Conservation (phyloP, 2,888 invertebrate species). For the Physocephala rufipes region DNA sequence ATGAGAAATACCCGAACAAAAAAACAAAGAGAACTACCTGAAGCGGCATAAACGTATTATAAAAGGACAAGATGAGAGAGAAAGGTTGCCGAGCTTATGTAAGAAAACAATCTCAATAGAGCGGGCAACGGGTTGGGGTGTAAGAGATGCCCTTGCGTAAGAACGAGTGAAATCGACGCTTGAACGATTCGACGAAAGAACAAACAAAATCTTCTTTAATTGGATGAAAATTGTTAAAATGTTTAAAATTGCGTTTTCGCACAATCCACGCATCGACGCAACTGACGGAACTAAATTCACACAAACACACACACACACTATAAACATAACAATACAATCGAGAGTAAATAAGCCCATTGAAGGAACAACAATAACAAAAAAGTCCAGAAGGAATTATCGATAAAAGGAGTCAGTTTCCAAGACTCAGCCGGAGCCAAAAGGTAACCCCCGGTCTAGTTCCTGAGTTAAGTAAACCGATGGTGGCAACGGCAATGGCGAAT, state of each 20-base stretch:
- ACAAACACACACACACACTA: constrained; percentile 9
- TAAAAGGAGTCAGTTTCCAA: constrained; percentile 19
- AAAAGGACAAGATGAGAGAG: neutral
- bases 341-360: neutral
- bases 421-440: neutral
- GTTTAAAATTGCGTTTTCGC: constrained; percentile 54
- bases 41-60: neutral
- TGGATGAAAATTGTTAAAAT: constrained; percentile 66
- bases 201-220: constrained; percentile 58
- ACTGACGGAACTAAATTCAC: constrained; percentile 5
- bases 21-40: neutral
- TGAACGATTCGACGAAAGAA: constrained; percentile 41
- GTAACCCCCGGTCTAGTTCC: neutral
- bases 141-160: too few relatives aligned
- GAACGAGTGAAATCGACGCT: too few relatives aligned
- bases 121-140: too few relatives aligned
- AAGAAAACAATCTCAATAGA: neutral
- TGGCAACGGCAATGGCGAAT: neutral
- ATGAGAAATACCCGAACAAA: too few relatives aligned
- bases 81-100: neutral
- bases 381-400: constrained; percentile 18
- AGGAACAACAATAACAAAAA: constrained; percentile 4
- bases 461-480: neutral
- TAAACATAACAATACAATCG: constrained; percentile 15
- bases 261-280: constrained; percentile 45